phyloP scores from a whole-genome alignment of 2,797 vertebrate genomes.

The Sebastiscus tertius region DNA sequence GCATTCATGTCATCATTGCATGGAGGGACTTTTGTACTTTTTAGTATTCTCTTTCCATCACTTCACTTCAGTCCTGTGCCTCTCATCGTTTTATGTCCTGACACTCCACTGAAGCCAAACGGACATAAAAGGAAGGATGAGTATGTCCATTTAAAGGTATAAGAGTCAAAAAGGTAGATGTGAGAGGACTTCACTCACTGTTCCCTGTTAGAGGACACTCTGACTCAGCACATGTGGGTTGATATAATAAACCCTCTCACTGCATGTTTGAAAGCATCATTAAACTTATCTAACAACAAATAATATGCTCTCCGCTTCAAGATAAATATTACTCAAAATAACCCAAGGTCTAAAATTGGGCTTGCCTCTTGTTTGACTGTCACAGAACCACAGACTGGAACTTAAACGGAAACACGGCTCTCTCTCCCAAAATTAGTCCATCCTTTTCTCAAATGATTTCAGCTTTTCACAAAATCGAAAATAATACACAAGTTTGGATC shows the following conservation, averaged over 20 bases:
- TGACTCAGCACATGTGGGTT: neutral
- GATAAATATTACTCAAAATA: neutral
- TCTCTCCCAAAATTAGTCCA: neutral
- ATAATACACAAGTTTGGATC: neutral
- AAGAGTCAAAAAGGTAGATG: neutral
- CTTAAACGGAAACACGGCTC: neutral
- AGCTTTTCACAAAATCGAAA: neutral
- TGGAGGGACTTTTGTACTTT: neutral
- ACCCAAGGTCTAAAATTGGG: neutral
- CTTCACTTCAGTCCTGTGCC: neutral
- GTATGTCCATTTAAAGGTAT: neutral
- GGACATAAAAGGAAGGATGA: neutral
- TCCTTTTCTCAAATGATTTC: neutral
- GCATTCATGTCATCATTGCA: constrained; percentile 14
- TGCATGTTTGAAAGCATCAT: neutral
- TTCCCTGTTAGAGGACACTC: neutral
- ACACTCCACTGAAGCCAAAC: neutral
- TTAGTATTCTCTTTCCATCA: constrained; percentile 16
- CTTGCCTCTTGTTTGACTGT: neutral
- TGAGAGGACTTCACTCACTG: neutral
- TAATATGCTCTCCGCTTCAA: neutral
- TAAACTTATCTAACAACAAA: neutral
- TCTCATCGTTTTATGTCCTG: neutral
- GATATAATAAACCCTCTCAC: neutral
- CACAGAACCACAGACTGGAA: neutral